Conservation (phyloP, 2,113 vertebrate species). For the Tapirus terrestris region DNA sequence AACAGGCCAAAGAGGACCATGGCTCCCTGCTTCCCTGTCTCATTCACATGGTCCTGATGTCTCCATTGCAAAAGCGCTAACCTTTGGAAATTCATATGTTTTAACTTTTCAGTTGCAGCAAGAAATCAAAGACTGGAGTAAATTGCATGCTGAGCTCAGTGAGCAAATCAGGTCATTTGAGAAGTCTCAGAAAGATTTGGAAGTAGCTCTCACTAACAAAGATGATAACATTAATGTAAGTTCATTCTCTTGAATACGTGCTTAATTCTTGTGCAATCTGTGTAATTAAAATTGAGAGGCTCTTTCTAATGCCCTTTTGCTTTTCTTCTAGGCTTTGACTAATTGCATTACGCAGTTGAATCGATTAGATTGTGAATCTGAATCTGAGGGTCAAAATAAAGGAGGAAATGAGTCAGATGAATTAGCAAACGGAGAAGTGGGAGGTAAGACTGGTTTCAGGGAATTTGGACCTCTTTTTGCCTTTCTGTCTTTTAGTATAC, state of each 20-base stretch:
- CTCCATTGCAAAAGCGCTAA: not conserved
- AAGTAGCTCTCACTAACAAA: conserved; percentile 92
- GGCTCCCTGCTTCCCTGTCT: not conserved
- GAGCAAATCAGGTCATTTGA: conserved; percentile 94
- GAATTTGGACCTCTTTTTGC: not conserved
- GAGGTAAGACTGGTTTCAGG: conserved; percentile 79
- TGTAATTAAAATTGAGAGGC: not conserved
- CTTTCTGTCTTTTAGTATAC: not conserved
- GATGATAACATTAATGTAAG: conserved; percentile 95
- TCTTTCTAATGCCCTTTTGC: conserved; percentile 28
- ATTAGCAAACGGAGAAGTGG: conserved; percentile 91
- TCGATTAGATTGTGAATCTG: conserved; percentile 87
- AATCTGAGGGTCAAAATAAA: conserved; percentile 80
- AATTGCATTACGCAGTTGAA: conserved; percentile 94
- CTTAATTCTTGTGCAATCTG: not conserved
- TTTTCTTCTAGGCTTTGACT: conserved; percentile 91
- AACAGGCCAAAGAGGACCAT: not conserved
- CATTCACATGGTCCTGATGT: not conserved
- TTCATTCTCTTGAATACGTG: not conserved
- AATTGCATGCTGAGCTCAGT: conserved; percentile 90
- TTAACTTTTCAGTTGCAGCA: conserved; percentile 88
- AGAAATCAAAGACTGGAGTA: conserved; percentile 92
- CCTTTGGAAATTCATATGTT: conserved; percentile 3
- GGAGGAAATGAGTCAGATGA: conserved; percentile 82
- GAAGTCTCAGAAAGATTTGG: conserved; percentile 93